Base-by-base conservation (phyloP, 1,140 invertebrate genomes). In the Caerostris darwini region DNA sequence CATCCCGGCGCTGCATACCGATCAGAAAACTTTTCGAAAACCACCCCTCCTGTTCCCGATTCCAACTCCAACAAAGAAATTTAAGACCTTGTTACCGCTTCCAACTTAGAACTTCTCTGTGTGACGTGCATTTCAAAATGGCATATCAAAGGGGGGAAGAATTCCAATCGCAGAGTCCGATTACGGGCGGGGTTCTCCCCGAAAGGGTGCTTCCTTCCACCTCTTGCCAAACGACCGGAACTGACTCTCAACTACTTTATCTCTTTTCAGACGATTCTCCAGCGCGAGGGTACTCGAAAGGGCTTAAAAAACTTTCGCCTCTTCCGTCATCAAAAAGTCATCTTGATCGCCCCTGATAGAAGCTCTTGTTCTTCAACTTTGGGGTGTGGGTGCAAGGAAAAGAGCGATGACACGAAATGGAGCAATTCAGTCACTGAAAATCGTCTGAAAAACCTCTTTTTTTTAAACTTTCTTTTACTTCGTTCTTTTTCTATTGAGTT, bases 221-320 rank as follows among this genome's bases (percentile, higher is more conserved):
- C 34, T 2, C 34, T 34, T 58, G 61, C 83, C 92, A 87, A 93
- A 93, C 92, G 92, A 93, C 92, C 82, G 81, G 92, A 87, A 93
- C 92, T 87, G 92, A 93, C 92, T 93, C 87, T 93, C 92, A 93
- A 93, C 87, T 87, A 93, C 92, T 93, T 93, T 93, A 93, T 93
- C 92, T 86, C 90, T 50, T 87, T 87, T 93, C 82, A 69, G 92
- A 71, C 61, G 92, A 85, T 87, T 57, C 53, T 77, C 54, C 7
- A 90, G 14, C 17, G 88, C 19, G 53, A 58, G 67, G 67, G 34
- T n/a, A 83, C 81, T 92, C 59, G 81, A 92, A 92, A 85, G 7
- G 88, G 57, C 85, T 93, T 93, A 82, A 87, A 87, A 87, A 87
- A 69, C 61, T 93, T 87, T 77, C 64, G 82, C 5, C 54, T 57